These are phyloP conservation scores for Tigriopus californicus DNA, from an alignment of 2,888 invertebrate genomes.

Conservation along the genomic window DNA sequence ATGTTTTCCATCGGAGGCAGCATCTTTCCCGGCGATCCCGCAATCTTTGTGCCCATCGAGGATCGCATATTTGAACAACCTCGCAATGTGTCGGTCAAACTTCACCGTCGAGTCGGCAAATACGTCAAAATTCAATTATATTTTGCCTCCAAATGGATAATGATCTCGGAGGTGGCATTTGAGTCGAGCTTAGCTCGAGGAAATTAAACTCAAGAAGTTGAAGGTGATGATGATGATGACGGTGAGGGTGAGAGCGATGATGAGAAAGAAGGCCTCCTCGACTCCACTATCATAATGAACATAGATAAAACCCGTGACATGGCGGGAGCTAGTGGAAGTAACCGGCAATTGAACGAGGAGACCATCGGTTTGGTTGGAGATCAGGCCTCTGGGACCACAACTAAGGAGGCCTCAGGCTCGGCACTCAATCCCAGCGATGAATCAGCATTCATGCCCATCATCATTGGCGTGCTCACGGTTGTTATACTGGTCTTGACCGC, in stretches of 20 bases:
- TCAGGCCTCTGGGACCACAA: slow-evolving; percentile 1
- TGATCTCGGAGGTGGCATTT: slow-evolving; percentile 67
- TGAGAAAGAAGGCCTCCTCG: neutral
- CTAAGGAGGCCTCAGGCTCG: slow-evolving; percentile 20
- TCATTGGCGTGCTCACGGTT: slow-evolving; percentile 53
- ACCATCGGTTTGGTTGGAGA: neutral
- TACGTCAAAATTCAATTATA: slow-evolving; percentile 55
- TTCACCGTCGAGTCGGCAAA: slow-evolving; percentile 52
- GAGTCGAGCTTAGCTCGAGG: slow-evolving; percentile 37
- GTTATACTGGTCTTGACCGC: slow-evolving; percentile 50
- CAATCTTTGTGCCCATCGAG: slow-evolving; percentile 54
- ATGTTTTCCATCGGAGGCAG: slow-evolving; percentile 51
- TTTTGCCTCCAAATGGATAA: slow-evolving; percentile 62
- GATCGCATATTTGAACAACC: slow-evolving; percentile 51
- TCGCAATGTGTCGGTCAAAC: slow-evolving; percentile 57
- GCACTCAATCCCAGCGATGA: slow-evolving; percentile 33
- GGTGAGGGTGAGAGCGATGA: neutral
- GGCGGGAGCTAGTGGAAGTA: neutral
- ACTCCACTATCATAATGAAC: no score
- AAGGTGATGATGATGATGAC: neutral
- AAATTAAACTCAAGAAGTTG: slow-evolving; percentile 36
- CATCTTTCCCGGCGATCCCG: slow-evolving; percentile 43
- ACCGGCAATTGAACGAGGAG: no score
- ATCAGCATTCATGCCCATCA: slow-evolving; percentile 52
- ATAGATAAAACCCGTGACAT: neutral